phyloP scores from a whole-genome alignment of 2,797 vertebrate genomes.

The Cirrhinus mrigala region DNA sequence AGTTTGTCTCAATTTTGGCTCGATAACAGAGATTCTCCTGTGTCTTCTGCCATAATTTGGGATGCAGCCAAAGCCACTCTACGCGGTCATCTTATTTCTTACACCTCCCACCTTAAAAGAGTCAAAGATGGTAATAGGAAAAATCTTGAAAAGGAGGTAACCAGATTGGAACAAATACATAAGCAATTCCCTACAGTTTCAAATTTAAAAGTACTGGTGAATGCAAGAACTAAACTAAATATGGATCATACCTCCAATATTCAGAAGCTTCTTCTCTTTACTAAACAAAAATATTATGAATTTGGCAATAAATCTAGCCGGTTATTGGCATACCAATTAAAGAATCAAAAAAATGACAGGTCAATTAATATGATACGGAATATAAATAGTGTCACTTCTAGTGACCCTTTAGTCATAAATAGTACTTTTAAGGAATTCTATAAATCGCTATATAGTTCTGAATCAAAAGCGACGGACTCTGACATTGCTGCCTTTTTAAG shows the following conservation, averaged over 20 bases:
- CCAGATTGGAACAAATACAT: constrained; percentile 10
- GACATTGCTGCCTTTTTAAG: neutral
- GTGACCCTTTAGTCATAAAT: neutral
- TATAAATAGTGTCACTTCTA: neutral
- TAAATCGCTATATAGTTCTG: constrained; percentile 7
- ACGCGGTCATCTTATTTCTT: neutral
- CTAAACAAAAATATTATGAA: neutral
- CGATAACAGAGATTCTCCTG: neutral
- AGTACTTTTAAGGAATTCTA: neutral
- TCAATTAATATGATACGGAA: neutral
- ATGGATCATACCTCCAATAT: neutral
- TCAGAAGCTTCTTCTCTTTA: neutral
- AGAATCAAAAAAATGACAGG: neutral
- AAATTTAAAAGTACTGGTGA: constrained; percentile 4
- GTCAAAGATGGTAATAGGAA: neutral
- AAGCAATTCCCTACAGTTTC: neutral
- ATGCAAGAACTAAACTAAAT: neutral
- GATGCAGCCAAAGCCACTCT: neutral
- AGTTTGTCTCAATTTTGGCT: neutral
- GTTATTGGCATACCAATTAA: neutral
- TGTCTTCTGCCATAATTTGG: neutral
- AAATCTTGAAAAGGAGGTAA: neutral
- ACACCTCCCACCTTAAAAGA: constrained; percentile 8
- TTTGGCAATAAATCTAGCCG: neutral
- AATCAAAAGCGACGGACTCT: neutral